These are phyloP conservation scores for Heliocidaris erythrogramma DNA, from an alignment of 35 echinoderm and acorn worm species.

Conservation along the genomic window DNA sequence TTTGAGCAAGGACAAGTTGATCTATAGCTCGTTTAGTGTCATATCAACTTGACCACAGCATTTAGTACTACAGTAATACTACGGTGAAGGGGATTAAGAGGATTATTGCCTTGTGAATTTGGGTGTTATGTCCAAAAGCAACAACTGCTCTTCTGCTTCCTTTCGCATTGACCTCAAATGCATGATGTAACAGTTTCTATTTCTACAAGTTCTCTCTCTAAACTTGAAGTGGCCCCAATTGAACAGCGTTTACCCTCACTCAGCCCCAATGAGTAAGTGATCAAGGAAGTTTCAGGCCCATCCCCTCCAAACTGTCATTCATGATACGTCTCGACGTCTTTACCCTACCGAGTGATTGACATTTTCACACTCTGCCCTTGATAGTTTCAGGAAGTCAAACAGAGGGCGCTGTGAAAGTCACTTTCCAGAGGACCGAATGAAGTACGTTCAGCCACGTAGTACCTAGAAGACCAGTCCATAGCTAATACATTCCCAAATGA, in stretches of 20 bases:
- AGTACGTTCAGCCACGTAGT: too few species aligned
- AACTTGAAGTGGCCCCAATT: background rate
- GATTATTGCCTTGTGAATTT: too few species aligned
- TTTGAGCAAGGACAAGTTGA: too few species aligned
- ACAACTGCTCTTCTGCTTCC: too few species aligned
- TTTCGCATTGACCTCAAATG: background rate
- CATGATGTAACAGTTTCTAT: background rate
- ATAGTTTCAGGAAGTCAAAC: conserved; percentile 1
- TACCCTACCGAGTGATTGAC: conserved; percentile 8
- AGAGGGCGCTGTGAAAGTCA: background rate
- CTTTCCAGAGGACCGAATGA: too few species aligned
- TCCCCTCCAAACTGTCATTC: background rate
- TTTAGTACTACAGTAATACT: too few species aligned
- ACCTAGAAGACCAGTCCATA: too few species aligned
- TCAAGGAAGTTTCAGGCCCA: background rate
- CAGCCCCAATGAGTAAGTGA: background rate
- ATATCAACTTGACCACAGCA: too few species aligned
- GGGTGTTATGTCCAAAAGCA: too few species aligned
- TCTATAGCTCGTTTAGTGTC: too few species aligned
- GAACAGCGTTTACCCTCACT: background rate
- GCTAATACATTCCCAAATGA: too few species aligned
- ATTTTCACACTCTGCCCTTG: background rate
- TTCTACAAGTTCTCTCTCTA: background rate
- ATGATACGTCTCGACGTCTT: background rate
- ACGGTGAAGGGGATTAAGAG: too few species aligned